These are phyloP conservation scores for Tribolium castaneum DNA, from an alignment of 1,140 invertebrate genomes.

Conservation along the genomic window DNA sequence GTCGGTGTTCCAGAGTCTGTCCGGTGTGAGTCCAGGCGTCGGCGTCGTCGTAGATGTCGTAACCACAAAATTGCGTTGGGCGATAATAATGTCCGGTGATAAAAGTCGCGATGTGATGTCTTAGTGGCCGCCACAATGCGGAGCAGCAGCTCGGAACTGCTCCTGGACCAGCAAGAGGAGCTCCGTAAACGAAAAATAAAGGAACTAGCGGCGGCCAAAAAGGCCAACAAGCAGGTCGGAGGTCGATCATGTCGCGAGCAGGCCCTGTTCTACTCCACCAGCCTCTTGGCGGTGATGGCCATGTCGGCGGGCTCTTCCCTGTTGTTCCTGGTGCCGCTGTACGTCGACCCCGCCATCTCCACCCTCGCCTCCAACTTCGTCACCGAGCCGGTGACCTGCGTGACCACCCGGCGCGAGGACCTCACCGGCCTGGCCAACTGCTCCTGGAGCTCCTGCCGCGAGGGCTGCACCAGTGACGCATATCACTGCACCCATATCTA, in stretches of 20 bases:
- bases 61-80: conserved; percentile 1
- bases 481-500: conserved; percentile 88
- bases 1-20: conserved; percentile 5
- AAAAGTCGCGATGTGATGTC: conserved; percentile 43
- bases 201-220: conserved; percentile 55
- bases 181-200: conserved; percentile 75
- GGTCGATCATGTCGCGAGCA: conserved; percentile 79
- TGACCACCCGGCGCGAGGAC: conserved; percentile 80
- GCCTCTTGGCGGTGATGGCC: conserved; percentile 79
- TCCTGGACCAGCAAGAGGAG: conserved; percentile 80
- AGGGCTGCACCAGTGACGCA: conserved; percentile 89
- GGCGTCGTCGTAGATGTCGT: conserved; percentile 30
- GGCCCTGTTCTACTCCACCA: conserved; percentile 82
- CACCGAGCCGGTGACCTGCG: conserved; percentile 80
- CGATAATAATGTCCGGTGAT: background rate
- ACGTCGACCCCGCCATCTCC: conserved; percentile 90
- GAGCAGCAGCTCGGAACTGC: conserved; percentile 85
- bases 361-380: conserved; percentile 87
- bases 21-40: conserved; percentile 2
- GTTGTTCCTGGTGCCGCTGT: conserved; percentile 88
- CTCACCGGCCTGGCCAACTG: conserved; percentile 82
- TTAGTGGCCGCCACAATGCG: conserved; percentile 69
- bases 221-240: conserved; percentile 63
- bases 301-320: conserved; percentile 85
- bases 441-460: conserved; percentile 86